Evolutionary conservation across 2,113 vertebrate genomes (phyloP), one percentile per base, ranked within the genome.

Genomic region (Etheostoma spectabile): DNA sequence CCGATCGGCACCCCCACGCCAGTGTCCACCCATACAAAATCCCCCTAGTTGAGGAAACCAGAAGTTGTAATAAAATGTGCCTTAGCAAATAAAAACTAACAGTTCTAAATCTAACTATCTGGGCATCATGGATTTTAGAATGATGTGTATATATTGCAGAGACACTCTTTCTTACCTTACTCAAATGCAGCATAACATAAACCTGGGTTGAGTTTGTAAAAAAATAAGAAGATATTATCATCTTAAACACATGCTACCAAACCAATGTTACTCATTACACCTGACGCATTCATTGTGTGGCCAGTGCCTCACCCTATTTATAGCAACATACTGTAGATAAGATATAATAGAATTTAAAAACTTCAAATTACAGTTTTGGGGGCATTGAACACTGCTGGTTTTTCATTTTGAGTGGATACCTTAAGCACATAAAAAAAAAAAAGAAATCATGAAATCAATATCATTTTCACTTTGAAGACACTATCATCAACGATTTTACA

Each of bases 21-120:
- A 1, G 92, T 65, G 27, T 98, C 95, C 88, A 99, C 89, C 98
- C 98, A 99, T 21, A 99, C 96, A 51, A 96, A 96, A 83, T 99
- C 98, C 35, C 98, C 98, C 98, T 99, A 74, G 38, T 35, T 55
- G 0, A 5, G 59, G 21, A 55, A 52, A 82, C 15, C 14, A 60
- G 18, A 33, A 8, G 21, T 60, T 35, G 15, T 13, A 38, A 21
- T 21, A 21, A 2, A 13, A 45, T 42, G 12, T 24, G 5, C 2
- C 6, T 2, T 6, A 1, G 4, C 1, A 3, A 69, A 46, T 22
- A 51, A 35, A 48, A 30, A 52, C 18, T 15, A 13, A 27, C 7
- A 8, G 4, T 3, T n/a, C 22, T 56, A 0, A 3, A 52, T 12
- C 35, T 49, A 35, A 45, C 16, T 3, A 16, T 42, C 16, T 15